Evolutionary conservation across 1,140 invertebrate species (phyloP).

Genomic region (Hylaeus anthracinus): DNA sequence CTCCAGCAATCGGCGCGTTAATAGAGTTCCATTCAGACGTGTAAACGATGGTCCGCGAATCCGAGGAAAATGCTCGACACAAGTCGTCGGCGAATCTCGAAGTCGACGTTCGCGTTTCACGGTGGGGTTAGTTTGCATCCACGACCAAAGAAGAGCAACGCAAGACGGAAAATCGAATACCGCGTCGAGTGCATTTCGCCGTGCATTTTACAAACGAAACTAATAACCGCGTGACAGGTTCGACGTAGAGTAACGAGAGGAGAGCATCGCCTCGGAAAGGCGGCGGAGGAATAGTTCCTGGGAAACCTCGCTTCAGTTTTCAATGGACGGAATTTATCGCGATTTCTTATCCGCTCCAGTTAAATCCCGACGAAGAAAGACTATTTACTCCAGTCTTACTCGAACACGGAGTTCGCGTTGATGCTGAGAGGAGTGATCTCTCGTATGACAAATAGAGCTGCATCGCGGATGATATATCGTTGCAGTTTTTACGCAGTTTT

Average conservation of each 20-base stretch:
- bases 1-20: too few species aligned
- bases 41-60: not conserved
- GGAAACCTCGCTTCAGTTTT: constrained; percentile 54
- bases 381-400: constrained; percentile 26
- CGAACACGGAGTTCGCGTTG: too few species aligned
- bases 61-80: not conserved
- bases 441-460: too few species aligned
- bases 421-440: too few species aligned
- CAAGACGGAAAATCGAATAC: constrained; percentile 30
- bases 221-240: constrained; percentile 60
- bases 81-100: not conserved
- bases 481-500: too few species aligned
- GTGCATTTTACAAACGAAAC: constrained; percentile 68
- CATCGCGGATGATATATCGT: too few species aligned
- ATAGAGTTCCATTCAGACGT: too few species aligned
- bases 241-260: constrained; percentile 24
- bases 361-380: constrained; percentile 55
- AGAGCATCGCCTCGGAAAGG: not conserved
- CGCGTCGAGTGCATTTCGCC: constrained; percentile 46
- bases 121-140: too few species aligned
- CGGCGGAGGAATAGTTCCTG: not conserved
- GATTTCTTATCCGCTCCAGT: constrained; percentile 40
- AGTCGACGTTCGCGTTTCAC: not conserved
- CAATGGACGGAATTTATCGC: constrained; percentile 8
- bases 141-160: not conserved